Evolutionary conservation across 2,888 invertebrate species (phyloP).

Genomic region (Hirtodrosophila histrioides): DNA sequence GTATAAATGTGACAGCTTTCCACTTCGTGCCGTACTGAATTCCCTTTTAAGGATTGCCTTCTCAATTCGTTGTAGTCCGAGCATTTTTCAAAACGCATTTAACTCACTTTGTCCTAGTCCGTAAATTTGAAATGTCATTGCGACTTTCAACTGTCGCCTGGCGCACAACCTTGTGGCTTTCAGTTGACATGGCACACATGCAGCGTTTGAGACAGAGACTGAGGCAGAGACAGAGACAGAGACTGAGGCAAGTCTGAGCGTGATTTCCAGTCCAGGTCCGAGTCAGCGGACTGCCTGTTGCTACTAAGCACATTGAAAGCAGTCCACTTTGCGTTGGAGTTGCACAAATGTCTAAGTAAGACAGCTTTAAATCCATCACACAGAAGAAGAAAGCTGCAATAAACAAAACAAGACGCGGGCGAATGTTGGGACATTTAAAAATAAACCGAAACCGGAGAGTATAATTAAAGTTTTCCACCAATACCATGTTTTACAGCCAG

Average conservation of each 20-base stretch:
- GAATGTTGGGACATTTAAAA: no score
- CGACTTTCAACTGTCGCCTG: constrained; percentile 64
- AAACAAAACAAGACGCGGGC: no score
- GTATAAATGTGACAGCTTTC: no score
- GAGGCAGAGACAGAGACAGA: background rate
- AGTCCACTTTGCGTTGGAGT: constrained; percentile 14
- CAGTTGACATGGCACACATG: constrained; percentile 8
- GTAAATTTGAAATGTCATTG: constrained; percentile 79
- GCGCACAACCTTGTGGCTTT: constrained; percentile 73
- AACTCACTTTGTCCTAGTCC: constrained; percentile 77
- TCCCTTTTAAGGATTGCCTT: constrained; percentile 39
- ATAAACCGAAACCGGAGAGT: no score
- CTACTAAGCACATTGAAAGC: constrained; percentile 2
- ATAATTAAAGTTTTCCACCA: no score
- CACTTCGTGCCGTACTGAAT: background rate
- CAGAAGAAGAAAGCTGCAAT: no score
- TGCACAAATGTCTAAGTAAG: background rate
- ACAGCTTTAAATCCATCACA: constrained; percentile 48
- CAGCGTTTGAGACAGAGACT: constrained; percentile 5
- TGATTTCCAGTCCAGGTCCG: constrained; percentile 26
- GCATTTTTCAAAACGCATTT: constrained; percentile 73
- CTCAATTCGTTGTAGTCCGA: constrained; percentile 44
- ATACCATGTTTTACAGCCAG: no score
- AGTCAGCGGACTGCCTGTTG: constrained; percentile 31
- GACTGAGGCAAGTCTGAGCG: constrained; percentile 12